These are phyloP conservation scores for Gnathonemus echidnorhynchus DNA, from an alignment of 2,113 vertebrate genomes.

Conservation along the genomic window DNA sequence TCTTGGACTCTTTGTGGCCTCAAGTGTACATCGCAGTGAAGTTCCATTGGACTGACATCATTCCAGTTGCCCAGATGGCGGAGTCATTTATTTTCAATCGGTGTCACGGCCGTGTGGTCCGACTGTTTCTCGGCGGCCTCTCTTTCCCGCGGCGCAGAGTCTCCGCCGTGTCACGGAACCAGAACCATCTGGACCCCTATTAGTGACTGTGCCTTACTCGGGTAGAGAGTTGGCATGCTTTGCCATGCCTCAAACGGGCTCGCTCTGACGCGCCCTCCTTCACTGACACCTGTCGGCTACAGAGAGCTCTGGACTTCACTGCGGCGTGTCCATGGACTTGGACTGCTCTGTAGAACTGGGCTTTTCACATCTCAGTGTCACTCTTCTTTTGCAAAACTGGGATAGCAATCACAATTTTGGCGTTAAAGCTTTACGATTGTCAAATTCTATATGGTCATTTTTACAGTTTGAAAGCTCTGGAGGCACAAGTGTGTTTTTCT, in stretches of 20 bases:
- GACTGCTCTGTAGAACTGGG: constrained; percentile 14
- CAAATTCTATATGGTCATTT: constrained; percentile 16
- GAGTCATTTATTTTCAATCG: constrained; percentile 3
- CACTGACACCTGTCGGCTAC: neutral
- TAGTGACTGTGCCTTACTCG: constrained; percentile 64
- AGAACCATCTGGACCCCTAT: constrained; percentile 43
- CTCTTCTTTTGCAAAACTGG: constrained; percentile 24
- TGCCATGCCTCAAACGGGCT: constrained; percentile 8
- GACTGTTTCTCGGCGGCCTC: constrained; percentile 5
- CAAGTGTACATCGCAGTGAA: constrained; percentile 33
- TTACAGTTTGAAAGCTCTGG: constrained; percentile 25
- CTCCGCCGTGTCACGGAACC: constrained; percentile 21
- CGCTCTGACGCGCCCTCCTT: neutral
- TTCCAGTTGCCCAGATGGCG: neutral
- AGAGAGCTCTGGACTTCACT: constrained; percentile 20
- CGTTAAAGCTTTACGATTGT: neutral
- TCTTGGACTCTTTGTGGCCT: constrained; percentile 40
- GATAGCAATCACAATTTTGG: neutral
- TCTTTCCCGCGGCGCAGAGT: constrained; percentile 25
- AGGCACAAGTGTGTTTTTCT: constrained; percentile 42
- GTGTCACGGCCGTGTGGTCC: constrained; percentile 22
- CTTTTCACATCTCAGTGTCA: constrained; percentile 20
- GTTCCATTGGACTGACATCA: constrained; percentile 27
- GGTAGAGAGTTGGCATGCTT: constrained; percentile 28
- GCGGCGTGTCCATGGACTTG: neutral